Conservation (phyloP, 2,797 vertebrate genomes). For the Sciurus carolinensis region DNA sequence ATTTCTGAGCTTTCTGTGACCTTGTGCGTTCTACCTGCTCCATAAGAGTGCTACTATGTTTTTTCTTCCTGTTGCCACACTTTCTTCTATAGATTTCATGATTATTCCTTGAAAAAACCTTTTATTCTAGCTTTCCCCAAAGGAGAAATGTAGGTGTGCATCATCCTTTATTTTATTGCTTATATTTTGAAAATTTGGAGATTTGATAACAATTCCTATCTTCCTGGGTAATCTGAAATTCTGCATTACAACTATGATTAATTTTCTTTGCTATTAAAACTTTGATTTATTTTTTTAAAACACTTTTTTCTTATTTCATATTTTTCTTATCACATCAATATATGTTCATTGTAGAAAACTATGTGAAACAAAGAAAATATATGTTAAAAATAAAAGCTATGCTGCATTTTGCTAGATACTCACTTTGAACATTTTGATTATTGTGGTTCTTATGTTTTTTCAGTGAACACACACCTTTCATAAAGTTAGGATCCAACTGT, state of each 20-base stretch:
- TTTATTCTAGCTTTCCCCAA: conserved; percentile 55
- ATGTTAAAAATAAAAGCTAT: conserved; percentile 51
- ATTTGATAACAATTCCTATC: conserved; percentile 59
- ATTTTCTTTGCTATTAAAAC: conserved; percentile 63
- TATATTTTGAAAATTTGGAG: conserved; percentile 52
- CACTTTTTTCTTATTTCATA: background rate
- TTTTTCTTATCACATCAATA: conserved; percentile 34
- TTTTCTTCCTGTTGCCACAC: background rate
- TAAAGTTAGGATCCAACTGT: conserved; percentile 18
- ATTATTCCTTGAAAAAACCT: background rate
- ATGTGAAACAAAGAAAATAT: conserved; percentile 59
- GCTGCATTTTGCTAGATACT: conserved; percentile 45
- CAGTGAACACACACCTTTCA: background rate
- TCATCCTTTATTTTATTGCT: conserved; percentile 54
- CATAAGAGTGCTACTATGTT: background rate
- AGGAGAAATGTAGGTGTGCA: conserved; percentile 20
- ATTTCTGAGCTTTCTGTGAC: conserved; percentile 34
- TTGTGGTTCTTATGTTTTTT: background rate
- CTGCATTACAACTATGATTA: conserved; percentile 31
- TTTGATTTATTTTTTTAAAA: conserved; percentile 59
- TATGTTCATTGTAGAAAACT: conserved; percentile 56
- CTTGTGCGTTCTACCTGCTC: background rate
- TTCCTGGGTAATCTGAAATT: conserved; percentile 58
- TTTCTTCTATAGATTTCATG: conserved; percentile 40
- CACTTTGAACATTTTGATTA: conserved; percentile 63